Conservation (phyloP, 2,113 vertebrate genomes). For the Taurulus bubalis region DNA sequence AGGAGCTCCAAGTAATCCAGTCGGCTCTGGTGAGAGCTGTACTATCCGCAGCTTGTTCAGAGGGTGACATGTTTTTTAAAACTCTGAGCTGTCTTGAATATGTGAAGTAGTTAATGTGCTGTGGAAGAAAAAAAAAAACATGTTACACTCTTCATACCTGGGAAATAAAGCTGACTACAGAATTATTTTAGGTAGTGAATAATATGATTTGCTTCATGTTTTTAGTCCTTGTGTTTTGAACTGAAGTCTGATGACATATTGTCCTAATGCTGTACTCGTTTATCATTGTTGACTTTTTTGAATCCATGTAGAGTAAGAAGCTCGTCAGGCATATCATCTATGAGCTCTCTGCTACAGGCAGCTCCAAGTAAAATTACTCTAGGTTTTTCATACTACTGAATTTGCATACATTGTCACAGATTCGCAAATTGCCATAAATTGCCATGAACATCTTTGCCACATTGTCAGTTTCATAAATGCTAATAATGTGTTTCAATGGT, state of each 20-base stretch:
- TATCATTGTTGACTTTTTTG: conserved; percentile 49
- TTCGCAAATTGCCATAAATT: conserved; percentile 66
- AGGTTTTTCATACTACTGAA: conserved; percentile 60
- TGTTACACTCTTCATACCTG: conserved; percentile 16
- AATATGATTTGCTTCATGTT: conserved; percentile 38
- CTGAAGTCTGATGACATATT: conserved; percentile 53
- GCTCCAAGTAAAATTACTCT: conserved; percentile 53
- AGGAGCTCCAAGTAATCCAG: conserved; percentile 39
- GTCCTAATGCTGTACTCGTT: conserved; percentile 70
- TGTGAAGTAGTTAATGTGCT: conserved; percentile 23
- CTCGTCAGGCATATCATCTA: conserved; percentile 52
- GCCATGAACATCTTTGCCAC: conserved; percentile 54
- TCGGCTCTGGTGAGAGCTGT: conserved; percentile 27
- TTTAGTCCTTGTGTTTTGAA: conserved; percentile 63
- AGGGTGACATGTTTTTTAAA: conserved; percentile 36
- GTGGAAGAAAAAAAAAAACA: conserved; percentile 11
- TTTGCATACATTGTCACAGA: conserved; percentile 59
- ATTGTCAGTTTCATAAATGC: conserved; percentile 66
- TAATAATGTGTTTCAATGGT: conserved; percentile 78
- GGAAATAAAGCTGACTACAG: conserved; percentile 19
- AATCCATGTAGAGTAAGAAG: conserved; percentile 44
- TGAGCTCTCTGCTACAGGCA: conserved; percentile 65
- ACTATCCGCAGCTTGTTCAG: conserved; percentile 38
- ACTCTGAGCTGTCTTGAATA: conserved; percentile 36
- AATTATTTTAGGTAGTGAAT: conserved; percentile 11